These are phyloP conservation scores for Brachymystax lenok DNA, from an alignment of 2,797 vertebrate genomes.

Conservation along the genomic window DNA sequence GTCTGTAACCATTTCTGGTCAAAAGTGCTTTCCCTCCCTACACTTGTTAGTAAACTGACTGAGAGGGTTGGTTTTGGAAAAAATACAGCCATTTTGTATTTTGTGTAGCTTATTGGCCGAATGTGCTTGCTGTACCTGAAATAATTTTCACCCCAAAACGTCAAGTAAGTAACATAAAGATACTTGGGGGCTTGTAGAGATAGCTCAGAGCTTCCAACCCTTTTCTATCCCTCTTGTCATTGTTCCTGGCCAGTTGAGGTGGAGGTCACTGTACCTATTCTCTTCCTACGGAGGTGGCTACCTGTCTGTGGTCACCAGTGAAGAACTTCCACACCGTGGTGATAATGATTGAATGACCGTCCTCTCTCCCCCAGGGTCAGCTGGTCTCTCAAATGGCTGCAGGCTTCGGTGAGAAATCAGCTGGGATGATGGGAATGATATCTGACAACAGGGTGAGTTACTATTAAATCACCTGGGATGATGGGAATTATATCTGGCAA, in stretches of 20 bases:
- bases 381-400: slow-evolving; percentile 87
- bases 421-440: slow-evolving; percentile 78
- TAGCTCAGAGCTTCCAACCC: too few relatives aligned
- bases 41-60: too few relatives aligned
- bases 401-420: slow-evolving; percentile 87
- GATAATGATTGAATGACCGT: background rate
- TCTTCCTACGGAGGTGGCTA: too few relatives aligned
- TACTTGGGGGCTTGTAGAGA: too few relatives aligned
- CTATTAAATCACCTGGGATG: too few relatives aligned
- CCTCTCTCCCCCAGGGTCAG: slow-evolving; percentile 63
- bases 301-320: background rate
- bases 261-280: too few relatives aligned
- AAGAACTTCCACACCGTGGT: background rate
- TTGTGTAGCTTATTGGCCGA: background rate
- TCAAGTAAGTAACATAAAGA: too few relatives aligned
- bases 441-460: slow-evolving; percentile 83
- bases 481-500: slow-evolving; percentile 66
- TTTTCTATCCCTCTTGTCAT: too few relatives aligned
- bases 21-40: background rate
- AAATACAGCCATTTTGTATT: background rate
- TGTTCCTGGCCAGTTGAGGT: too few relatives aligned
- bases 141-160: too few relatives aligned
- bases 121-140: background rate
- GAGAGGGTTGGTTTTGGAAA: background rate
- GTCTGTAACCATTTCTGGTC: background rate